Conservation (phyloP, 2,113 vertebrate species). For the Microtus ochrogaster region DNA sequence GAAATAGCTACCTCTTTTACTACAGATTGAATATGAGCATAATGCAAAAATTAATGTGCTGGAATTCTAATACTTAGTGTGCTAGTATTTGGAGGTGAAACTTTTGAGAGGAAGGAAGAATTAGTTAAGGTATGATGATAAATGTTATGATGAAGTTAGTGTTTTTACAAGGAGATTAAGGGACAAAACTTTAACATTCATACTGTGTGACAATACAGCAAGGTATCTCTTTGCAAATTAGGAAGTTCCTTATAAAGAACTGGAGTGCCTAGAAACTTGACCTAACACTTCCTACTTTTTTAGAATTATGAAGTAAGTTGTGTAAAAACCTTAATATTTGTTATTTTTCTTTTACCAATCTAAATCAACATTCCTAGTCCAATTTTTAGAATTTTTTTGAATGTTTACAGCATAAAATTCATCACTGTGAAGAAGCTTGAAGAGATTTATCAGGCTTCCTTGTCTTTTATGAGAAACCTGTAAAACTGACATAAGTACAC, state of each 20-base stretch:
- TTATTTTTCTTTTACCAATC: not conserved
- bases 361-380: not conserved
- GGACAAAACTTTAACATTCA: too few species aligned
- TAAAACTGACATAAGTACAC: not conserved
- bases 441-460: not conserved
- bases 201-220: not conserved
- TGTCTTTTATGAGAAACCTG: conserved; percentile 1
- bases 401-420: not conserved
- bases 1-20: not conserved
- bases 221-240: not conserved
- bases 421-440: not conserved
- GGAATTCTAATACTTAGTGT: not conserved
- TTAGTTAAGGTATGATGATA: not conserved
- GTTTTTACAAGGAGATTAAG: not conserved
- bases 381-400: not conserved
- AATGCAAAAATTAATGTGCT: not conserved
- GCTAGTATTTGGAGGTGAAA: not conserved
- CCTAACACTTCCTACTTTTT: not conserved
- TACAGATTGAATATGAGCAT: not conserved
- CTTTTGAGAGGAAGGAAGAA: not conserved
- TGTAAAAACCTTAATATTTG: not conserved
- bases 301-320: not conserved
- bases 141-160: not conserved
- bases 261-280: not conserved
- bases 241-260: not conserved